These are phyloP conservation scores for Drosophila maculinotata DNA, from an alignment of 2,888 invertebrate species.

Conservation along the genomic window DNA sequence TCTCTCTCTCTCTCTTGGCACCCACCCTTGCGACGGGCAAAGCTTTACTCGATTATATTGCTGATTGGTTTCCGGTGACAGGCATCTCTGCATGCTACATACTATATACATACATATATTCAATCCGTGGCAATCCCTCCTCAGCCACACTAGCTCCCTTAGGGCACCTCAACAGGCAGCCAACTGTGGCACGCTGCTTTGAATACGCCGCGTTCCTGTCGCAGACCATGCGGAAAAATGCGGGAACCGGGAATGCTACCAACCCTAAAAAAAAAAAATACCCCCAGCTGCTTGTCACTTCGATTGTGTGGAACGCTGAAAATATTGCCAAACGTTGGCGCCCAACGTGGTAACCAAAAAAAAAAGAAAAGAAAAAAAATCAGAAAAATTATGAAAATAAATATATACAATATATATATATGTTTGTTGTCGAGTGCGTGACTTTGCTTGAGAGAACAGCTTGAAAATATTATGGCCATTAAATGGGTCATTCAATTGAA, in stretches of 20 bases:
- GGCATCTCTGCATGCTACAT: slow-evolving; percentile 28
- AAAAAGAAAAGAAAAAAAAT: slow-evolving; percentile 2
- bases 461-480: slow-evolving; percentile 33
- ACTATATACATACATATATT: not conserved
- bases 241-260: slow-evolving; percentile 49
- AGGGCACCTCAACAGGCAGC: slow-evolving; percentile 62
- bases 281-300: slow-evolving; percentile 48
- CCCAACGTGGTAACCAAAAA: slow-evolving; percentile 8
- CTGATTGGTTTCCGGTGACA: slow-evolving; percentile 79
- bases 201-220: slow-evolving; percentile 59
- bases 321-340: slow-evolving; percentile 51
- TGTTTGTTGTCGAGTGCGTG: slow-evolving; percentile 26
- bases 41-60: slow-evolving; percentile 76
- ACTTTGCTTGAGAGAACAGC: slow-evolving; percentile 31
- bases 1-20: too few species aligned
- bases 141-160: slow-evolving; percentile 8
- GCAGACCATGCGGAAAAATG: slow-evolving; percentile 71
- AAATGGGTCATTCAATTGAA: slow-evolving; percentile 47
- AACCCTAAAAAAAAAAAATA: not conserved
- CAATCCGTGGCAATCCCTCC: slow-evolving; percentile 1
- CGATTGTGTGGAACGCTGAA: slow-evolving; percentile 49
- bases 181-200: slow-evolving; percentile 41
- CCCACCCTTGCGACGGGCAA: slow-evolving; percentile 6
- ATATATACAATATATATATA: slow-evolving; percentile 20
- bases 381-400: slow-evolving; percentile 33